phyloP scores from a whole-genome alignment of 2,113 vertebrate genomes.

The Psophia crepitans region DNA sequence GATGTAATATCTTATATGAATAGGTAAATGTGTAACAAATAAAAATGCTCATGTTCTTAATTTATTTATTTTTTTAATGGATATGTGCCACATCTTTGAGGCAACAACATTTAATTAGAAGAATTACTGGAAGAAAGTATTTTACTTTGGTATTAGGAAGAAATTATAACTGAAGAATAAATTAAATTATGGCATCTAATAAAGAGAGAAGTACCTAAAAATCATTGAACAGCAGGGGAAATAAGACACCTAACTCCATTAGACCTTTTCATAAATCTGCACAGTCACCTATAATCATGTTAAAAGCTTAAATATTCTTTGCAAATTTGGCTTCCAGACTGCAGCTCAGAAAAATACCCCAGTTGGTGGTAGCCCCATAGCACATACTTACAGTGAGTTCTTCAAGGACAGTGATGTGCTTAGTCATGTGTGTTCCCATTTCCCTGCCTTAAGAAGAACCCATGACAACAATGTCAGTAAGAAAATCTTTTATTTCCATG shows the following conservation, averaged over 20 bases:
- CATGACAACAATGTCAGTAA: not conserved
- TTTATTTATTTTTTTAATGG: not conserved
- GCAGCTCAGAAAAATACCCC: not conserved
- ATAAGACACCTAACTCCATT: not conserved
- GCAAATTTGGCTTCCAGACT: not conserved
- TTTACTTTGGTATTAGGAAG: not conserved
- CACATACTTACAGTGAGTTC: not conserved
- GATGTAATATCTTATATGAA: not conserved
- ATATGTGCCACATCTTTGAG: not conserved
- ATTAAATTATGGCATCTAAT: not conserved
- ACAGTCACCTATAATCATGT: not conserved
- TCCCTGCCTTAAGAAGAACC: not conserved
- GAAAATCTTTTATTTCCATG: not conserved
- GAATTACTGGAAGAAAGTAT: not conserved
- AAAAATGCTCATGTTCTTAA: not conserved
- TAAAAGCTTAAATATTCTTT: not conserved
- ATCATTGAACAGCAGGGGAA: rapidly evolving
- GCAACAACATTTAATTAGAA: not conserved
- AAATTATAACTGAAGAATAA: not conserved
- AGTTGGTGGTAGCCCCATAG: rapidly evolving
- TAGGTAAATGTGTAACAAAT: not conserved
- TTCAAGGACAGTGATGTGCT: not conserved
- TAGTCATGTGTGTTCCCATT: not conserved
- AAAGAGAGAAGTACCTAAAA: not conserved
- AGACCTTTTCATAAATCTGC: not conserved